Evolutionary conservation across 1,140 invertebrate genomes (phyloP), one percentile per base, ranked within the genome.

Genomic region (Parasteatoda tepidariorum): DNA sequence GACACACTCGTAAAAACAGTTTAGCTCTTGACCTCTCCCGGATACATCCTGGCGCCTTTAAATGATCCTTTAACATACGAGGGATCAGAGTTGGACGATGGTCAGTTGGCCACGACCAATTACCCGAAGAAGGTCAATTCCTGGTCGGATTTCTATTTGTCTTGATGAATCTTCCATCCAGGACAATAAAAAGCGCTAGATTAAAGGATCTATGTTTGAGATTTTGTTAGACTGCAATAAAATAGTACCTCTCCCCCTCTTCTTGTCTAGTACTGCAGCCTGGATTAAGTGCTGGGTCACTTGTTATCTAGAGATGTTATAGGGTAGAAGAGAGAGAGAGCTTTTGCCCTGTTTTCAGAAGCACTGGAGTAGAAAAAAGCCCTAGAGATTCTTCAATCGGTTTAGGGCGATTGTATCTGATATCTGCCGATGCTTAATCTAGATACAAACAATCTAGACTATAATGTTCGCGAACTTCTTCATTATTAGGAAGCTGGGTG

Each of bases 61-160:
- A 41, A 61, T 78, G 61, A 78, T 78, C 74, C 74, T 28, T 59
- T 34, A 66, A 78, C 74, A 78, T 78, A 78, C 74, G 61, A 78
- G 24, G 61, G 74, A 78, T 78, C 74, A 78, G n/a, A 41, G 3
- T 24, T 24, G 73, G 73, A 34, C 24, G 6, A 78, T 41, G 76
- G 64, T 68, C 76, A 79, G 64, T 68, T 59, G 76, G 31, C 34
- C 74, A 76, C 59, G 74, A 79, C 15, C 48, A 79, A 68, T 79
- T 67, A 79, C 62, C 76, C 76, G 13, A 18, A 55, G n/a, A 24
- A 24, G 59, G 26, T 31, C 31, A 3, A 30, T 28, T n/a, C 28
- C 62, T 18, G 66, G 9, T 24, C 41, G 66, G 34, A 38, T 24
- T 34, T 68, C 34, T 68, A 68, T 68, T 34, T 38, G 34, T 68